phyloP scores from a whole-genome alignment of 2,888 invertebrate genomes.

The Torymus aiolomorphi region DNA sequence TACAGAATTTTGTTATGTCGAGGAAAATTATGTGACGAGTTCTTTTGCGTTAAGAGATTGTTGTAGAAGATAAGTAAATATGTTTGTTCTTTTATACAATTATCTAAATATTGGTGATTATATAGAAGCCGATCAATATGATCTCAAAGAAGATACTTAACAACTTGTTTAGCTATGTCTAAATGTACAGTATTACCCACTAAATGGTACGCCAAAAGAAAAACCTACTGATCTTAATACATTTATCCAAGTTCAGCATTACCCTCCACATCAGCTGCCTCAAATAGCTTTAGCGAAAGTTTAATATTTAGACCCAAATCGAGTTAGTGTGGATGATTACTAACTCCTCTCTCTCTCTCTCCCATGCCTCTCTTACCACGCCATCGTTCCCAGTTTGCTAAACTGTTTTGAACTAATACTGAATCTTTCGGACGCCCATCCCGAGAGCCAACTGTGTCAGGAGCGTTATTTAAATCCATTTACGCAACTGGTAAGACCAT shows the following conservation, averaged over 20 bases:
- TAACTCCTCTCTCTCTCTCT: background rate
- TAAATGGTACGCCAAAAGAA: no score
- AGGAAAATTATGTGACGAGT: no score
- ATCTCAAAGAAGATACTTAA: no score
- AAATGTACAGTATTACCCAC: no score
- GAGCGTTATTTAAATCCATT: background rate
- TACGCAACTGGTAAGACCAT: background rate
- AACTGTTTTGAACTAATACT: conserved; percentile 44
- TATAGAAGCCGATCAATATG: no score
- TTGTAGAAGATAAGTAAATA: no score
- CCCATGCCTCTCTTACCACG: background rate
- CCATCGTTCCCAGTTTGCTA: conserved; percentile 25
- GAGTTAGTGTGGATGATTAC: conserved; percentile 31
- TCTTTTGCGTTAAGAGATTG: no score
- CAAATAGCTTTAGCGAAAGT: conserved; percentile 35
- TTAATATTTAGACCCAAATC: conserved; percentile 29
- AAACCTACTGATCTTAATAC: conserved; percentile 1
- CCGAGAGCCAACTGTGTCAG: background rate
- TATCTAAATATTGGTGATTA: no score
- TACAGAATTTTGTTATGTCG: no score
- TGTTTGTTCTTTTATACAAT: no score
- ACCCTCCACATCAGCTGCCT: background rate
- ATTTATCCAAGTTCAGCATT: conserved; percentile 1
- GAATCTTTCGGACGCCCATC: conserved; percentile 22
- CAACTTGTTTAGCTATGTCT: no score